Conservation (phyloP, 1,140 invertebrate species). For the Lycorma delicatula region DNA sequence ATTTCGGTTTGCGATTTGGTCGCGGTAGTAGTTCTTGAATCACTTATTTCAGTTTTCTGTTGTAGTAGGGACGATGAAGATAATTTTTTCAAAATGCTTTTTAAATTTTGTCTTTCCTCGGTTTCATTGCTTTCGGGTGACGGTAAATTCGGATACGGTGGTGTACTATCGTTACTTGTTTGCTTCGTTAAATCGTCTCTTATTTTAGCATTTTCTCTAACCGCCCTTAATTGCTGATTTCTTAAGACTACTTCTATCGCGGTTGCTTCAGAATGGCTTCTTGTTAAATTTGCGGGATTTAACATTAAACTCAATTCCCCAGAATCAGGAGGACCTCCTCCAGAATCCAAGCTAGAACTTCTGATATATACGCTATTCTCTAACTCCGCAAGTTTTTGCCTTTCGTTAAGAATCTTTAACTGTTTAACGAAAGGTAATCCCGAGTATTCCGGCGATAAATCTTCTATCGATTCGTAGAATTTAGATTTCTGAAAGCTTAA, state of each 20-base stretch:
- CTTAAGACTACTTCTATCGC: slow-evolving; percentile 37
- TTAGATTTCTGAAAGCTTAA: slow-evolving; percentile 15
- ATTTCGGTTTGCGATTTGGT: slow-evolving; percentile 34
- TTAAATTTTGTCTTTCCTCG: slow-evolving; percentile 65
- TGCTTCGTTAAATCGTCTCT: background rate
- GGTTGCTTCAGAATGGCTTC: slow-evolving; percentile 53
- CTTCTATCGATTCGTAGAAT: slow-evolving; percentile 66
- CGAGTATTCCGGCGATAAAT: slow-evolving; percentile 78
- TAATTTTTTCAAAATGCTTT: slow-evolving; percentile 76
- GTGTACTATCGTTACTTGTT: background rate
- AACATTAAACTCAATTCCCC: slow-evolving; percentile 38
- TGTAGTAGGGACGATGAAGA: slow-evolving; percentile 37
- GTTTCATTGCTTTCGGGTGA: slow-evolving; percentile 55
- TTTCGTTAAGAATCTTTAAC: slow-evolving; percentile 76
- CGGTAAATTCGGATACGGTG: background rate
- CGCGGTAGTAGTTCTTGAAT: slow-evolving; percentile 35
- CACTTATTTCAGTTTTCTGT: slow-evolving; percentile 38
- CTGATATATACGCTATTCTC: slow-evolving; percentile 60
- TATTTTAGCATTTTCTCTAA: background rate
- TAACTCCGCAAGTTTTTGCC: slow-evolving; percentile 73
- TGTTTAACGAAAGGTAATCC: slow-evolving; percentile 82
- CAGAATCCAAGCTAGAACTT: slow-evolving; percentile 70
- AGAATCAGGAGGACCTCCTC: slow-evolving; percentile 42
- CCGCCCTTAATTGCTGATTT: slow-evolving; percentile 14
- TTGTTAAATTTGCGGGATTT: slow-evolving; percentile 38